Evolutionary conservation across 1,140 invertebrate genomes (phyloP).

Genomic region (Drosophila grimshawi): DNA sequence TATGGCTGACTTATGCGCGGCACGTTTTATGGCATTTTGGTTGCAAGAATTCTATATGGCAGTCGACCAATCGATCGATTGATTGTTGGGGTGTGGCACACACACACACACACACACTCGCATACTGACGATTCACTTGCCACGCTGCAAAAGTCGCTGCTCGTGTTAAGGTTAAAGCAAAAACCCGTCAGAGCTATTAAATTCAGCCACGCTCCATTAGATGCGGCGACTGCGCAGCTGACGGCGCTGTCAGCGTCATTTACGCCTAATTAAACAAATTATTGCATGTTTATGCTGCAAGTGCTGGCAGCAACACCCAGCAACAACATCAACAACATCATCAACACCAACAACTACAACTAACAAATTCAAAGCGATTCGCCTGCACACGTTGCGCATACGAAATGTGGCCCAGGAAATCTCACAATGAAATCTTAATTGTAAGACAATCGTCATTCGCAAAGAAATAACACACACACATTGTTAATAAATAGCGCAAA

Average conservation of each 20-base stretch:
- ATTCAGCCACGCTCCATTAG: constrained; percentile 80
- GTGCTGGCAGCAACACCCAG: constrained; percentile 40
- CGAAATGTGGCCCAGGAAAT: constrained; percentile 73
- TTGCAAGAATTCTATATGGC: constrained; percentile 58
- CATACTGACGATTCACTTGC: constrained; percentile 64
- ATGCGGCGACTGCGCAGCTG: constrained; percentile 38
- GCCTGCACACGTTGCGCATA: constrained; percentile 53
- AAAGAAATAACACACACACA: constrained; percentile 31
- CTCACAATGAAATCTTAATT: constrained; percentile 78
- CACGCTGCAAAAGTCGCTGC: constrained; percentile 41
- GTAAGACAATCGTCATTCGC: constrained; percentile 68
- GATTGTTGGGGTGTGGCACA: constrained; percentile 50
- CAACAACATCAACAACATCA: constrained; percentile 10
- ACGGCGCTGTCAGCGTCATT: constrained; percentile 66
- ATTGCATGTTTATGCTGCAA: constrained; percentile 70
- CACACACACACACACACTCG: constrained; percentile 17
- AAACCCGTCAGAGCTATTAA: constrained; percentile 74
- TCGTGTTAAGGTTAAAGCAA: constrained; percentile 63
- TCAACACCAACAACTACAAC: constrained; percentile 3
- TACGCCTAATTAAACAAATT: constrained; percentile 82
- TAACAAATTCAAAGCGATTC: constrained; percentile 36
- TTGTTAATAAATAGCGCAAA: constrained; percentile 76
- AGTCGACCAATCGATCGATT: constrained; percentile 1
- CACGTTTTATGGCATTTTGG: constrained; percentile 62
- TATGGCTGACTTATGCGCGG: constrained; percentile 35